Conservation (phyloP, 2,888 invertebrate genomes). For the Patella caerulea region DNA sequence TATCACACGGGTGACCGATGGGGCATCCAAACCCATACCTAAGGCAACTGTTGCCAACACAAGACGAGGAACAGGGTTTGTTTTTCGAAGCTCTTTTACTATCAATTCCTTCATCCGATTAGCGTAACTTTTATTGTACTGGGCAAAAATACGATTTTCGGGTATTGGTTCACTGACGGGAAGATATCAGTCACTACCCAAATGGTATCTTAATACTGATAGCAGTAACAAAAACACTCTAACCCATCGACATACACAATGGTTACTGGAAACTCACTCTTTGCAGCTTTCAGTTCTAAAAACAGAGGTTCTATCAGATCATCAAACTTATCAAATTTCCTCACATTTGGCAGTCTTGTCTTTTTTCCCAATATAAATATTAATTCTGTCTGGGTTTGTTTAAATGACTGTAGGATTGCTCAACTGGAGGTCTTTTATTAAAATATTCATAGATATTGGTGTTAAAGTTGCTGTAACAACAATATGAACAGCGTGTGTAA, state of each 20-base stretch:
- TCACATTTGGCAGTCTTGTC: conserved; percentile 15
- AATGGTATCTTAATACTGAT: background rate
- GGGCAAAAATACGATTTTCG: conserved; percentile 21
- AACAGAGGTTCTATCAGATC: conserved; percentile 4
- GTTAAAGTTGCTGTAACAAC: conserved; percentile 17
- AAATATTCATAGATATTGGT: background rate
- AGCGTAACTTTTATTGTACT: conserved; percentile 17
- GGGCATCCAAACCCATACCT: too few relatives aligned
- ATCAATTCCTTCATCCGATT: conserved; percentile 9
- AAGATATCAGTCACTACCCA: background rate
- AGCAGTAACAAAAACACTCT: conserved; percentile 8
- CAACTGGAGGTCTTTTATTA: background rate
- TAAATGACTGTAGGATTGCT: background rate
- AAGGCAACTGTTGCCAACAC: too few relatives aligned
- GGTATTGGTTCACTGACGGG: background rate
- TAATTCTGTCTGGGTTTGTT: conserved; percentile 9
- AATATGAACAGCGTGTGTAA: conserved; percentile 8
- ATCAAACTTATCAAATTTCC: conserved; percentile 21
- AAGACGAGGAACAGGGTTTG: conserved; percentile 1
- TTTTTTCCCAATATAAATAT: conserved; percentile 11
- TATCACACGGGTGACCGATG: too few relatives aligned
- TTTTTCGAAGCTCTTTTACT: conserved; percentile 10
- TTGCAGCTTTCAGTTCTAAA: conserved; percentile 5
- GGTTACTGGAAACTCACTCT: conserved; percentile 12
- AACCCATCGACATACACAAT: conserved; percentile 16